These are phyloP conservation scores for Nestor notabilis DNA, from an alignment of 2,113 vertebrate genomes.

Conservation along the genomic window DNA sequence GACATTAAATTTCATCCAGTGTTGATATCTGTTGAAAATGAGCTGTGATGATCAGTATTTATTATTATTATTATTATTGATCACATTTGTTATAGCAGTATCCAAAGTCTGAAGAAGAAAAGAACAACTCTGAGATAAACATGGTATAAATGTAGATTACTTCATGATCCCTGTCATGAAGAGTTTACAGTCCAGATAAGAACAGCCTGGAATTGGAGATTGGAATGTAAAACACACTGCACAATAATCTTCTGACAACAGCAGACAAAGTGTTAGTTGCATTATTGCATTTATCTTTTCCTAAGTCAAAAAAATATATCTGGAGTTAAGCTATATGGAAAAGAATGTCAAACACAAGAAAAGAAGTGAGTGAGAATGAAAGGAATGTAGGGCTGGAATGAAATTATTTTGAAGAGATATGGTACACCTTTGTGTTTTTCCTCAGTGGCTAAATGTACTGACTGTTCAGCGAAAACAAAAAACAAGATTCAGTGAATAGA, in stretches of 20 bases:
- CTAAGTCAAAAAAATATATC: not conserved
- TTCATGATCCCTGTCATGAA: not conserved
- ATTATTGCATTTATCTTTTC: not conserved
- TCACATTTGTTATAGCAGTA: not conserved
- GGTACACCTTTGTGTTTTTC: not conserved
- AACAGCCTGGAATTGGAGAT: not conserved
- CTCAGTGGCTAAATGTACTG: not conserved
- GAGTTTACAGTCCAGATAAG: not conserved
- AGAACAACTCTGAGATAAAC: not conserved
- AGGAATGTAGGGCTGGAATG: not conserved
- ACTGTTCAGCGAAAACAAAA: not conserved
- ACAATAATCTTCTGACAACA: not conserved
- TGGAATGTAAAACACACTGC: not conserved
- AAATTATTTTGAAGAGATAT: not conserved
- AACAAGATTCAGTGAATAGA: not conserved
- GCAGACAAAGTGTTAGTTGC: rapidly evolving
- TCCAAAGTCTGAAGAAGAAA: not conserved
- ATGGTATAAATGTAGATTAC: not conserved
- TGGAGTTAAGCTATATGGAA: not conserved
- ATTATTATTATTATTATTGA: not conserved
- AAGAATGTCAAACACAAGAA: not conserved
- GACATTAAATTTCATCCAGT: not conserved
- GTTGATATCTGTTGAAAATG: not conserved
- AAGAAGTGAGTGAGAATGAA: not conserved
- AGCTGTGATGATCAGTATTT: not conserved